Evolutionary conservation across 1,140 invertebrate species (phyloP), one percentile per base, ranked within the genome.

Genomic region (Brachionus rubens): DNA sequence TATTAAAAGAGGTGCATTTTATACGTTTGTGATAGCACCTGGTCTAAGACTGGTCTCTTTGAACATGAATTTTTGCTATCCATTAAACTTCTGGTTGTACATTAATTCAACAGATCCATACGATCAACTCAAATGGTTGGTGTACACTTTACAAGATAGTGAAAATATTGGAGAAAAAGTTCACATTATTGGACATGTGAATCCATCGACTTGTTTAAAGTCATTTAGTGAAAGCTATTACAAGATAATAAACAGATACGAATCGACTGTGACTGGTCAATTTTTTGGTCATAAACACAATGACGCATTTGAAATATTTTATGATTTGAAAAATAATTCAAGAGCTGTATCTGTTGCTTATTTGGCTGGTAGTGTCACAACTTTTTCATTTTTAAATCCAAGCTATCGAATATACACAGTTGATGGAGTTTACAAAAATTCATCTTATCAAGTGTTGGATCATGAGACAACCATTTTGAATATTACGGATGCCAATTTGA

Each of bases 111-210:
- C 93, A 0, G 96, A 99, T 86, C 96, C 95, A 3, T 92, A 92
- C 1, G 92, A 90, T 10, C 92, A 98, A 82, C 85, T 99, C 2
- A 90, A 93, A 78, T 99, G 96, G 96, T 14, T 76, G 1, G 40
- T 26, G n/a, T 21, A 76, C 0, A 50, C 28, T 82, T 84, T 99
- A 1, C 93, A 95, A 82, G 89, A 90, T 26, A 94, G 95, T 0
- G 96, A 99, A 85, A 89, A 93, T 80, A 91, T 90, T 75, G 89
- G 89, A 6, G 93, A 98, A 84, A 95, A 95, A 85, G 85, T 93
- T 4, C 95, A 99, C 80, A 91, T 99, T 5, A 92, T 99, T 47
- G 95, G 95, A 0, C 97, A 99, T 81, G 97, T 99, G 79, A 94
- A 94, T 1, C 94, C 96, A 0, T 30, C 28, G n/a, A 54, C 46